Percentiles rank a stretch among this genome's conserved stretches.
phyloP scores from a whole-genome alignment of 2,888 invertebrate genomes.

The Drosophila greeni region DNA sequence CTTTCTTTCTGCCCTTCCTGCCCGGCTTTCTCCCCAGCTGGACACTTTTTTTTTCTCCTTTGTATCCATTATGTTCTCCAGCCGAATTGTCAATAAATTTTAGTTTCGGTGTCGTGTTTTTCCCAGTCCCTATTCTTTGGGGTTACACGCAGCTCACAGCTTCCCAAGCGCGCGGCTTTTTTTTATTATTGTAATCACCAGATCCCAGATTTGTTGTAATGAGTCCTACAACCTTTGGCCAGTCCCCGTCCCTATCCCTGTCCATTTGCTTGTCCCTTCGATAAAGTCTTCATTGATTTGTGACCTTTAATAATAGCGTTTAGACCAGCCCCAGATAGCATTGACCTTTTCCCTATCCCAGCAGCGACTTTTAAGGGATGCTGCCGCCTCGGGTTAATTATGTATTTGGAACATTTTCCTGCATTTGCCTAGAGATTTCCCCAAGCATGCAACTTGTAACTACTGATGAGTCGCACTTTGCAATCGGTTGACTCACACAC shows the following conservation, averaged over 20 bases:
- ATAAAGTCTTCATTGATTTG: conserved; percentile 75
- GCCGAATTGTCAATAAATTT: conserved; percentile 69
- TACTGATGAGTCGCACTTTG: conserved; percentile 39
- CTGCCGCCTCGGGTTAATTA: conserved; percentile 56
- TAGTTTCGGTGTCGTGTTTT: conserved; percentile 54
- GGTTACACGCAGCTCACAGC: conserved; percentile 28
- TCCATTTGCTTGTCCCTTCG: conserved; percentile 54
- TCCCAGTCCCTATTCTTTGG: conserved; percentile 22
- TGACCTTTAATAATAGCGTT: conserved; percentile 75
- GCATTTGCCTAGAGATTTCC: conserved; percentile 5
- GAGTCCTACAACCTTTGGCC: conserved; percentile 31
- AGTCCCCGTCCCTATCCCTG: conserved; percentile 12
- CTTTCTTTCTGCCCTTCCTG: conserved; percentile 49
- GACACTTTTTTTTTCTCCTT: conserved; percentile 59
- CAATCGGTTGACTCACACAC: conserved; percentile 50
- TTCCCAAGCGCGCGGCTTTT: conserved; percentile 51
- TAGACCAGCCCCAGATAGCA: conserved; percentile 57
- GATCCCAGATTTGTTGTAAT: conserved; percentile 63
- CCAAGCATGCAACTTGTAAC: conserved; percentile 38
- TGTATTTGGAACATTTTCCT: conserved; percentile 50
- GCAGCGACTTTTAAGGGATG: conserved; percentile 68
- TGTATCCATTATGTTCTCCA: conserved; percentile 59
- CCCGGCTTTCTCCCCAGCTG: conserved; percentile 65
- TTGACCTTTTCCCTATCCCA: conserved; percentile 63
- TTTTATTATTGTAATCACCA: conserved; percentile 62